Percentiles rank a stretch among this genome's conserved stretches.
Conservation (phyloP, 2,888 invertebrate genomes). For the Diplazon laetatorius region DNA sequence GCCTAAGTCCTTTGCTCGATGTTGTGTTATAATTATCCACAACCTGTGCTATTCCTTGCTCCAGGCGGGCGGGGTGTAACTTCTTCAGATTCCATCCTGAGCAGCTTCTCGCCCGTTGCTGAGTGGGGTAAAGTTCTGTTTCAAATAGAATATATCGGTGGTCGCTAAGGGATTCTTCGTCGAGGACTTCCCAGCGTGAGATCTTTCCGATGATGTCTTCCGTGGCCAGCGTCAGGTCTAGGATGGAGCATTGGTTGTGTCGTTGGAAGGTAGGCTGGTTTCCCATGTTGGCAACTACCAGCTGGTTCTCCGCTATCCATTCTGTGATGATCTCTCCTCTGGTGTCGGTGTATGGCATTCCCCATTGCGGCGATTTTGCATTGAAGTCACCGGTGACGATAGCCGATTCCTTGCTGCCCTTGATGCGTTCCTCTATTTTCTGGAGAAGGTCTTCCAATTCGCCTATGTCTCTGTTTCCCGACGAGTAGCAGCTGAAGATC, state of each 20-base stretch:
- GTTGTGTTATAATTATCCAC: not conserved
- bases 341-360: slow-evolving; percentile 48
- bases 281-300: slow-evolving; percentile 42
- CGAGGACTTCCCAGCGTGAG: slow-evolving; percentile 53
- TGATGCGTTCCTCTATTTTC: slow-evolving; percentile 50
- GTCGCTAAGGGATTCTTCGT: slow-evolving; percentile 63
- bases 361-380: slow-evolving; percentile 65
- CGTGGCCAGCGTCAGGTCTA: slow-evolving; percentile 62
- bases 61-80: not conserved
- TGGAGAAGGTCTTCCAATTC: slow-evolving; percentile 45
- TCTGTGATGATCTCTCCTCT: slow-evolving; percentile 54
- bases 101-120: not conserved
- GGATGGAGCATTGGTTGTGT: slow-evolving; percentile 54
- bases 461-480: slow-evolving; percentile 23
- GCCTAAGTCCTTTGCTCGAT: not conserved
- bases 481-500: slow-evolving; percentile 50
- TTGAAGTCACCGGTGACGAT: no score
- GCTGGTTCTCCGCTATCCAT: slow-evolving; percentile 55
- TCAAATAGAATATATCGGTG: slow-evolving; percentile 59
- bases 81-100: not conserved
- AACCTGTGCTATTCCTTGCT: not conserved
- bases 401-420: slow-evolving; percentile 29
- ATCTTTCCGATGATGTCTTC: slow-evolving; percentile 31
- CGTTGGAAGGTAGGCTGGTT: slow-evolving; percentile 60
- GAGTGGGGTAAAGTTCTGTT: not conserved